Evolutionary conservation across 2,113 vertebrate species (phyloP).

Genomic region (Prunella fulvescens): DNA sequence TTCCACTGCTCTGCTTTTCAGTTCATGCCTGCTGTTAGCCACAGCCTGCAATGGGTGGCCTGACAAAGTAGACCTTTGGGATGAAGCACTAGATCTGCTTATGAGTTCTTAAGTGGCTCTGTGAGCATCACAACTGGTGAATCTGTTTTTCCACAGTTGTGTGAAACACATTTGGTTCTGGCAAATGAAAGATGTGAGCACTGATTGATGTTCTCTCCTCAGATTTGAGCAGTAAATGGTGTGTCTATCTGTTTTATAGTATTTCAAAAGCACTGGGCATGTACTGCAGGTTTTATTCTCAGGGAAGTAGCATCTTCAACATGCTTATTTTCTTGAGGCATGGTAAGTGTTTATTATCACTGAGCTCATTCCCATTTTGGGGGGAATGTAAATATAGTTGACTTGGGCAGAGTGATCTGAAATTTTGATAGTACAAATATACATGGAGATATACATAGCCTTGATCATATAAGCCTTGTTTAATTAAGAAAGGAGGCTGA

Average conservation of each 20-base stretch:
- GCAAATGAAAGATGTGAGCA: background rate
- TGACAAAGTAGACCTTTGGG: background rate
- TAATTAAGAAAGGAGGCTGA: background rate
- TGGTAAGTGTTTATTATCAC: background rate
- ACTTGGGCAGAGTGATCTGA: background rate
- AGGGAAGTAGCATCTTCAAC: background rate
- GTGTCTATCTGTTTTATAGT: background rate
- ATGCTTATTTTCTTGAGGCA: background rate
- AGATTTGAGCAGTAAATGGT: background rate
- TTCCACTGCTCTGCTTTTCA: background rate
- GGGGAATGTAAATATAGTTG: background rate
- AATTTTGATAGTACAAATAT: background rate
- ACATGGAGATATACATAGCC: background rate
- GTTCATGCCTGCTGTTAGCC: background rate
- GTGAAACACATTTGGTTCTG: background rate
- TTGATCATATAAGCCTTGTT: background rate
- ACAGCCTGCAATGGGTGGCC: background rate
- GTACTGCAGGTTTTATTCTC: background rate
- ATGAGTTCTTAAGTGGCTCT: background rate
- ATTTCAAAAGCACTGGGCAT: background rate
- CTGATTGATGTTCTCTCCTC: background rate
- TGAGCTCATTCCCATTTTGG: background rate
- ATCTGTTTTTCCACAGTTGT: background rate
- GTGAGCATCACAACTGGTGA: background rate
- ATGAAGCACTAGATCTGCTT: background rate